Base-by-base conservation (phyloP, 2,797 vertebrate species). In the Poeciliopsis paucimaculata region DNA sequence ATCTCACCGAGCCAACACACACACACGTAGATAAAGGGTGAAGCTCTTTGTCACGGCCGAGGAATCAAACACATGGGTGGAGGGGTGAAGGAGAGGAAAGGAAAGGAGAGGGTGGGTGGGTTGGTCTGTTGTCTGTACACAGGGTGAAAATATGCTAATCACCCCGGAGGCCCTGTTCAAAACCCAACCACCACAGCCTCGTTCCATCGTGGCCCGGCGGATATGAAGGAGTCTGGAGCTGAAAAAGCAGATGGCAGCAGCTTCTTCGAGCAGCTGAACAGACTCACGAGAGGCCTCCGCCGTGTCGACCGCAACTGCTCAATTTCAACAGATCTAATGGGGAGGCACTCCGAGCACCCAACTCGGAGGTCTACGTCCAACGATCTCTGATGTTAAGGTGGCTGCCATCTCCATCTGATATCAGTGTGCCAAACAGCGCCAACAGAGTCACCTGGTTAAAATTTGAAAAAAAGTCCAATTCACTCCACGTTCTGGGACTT, bases 1-100 rank as follows among this genome's bases (percentile, higher is more conserved):
- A 90, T 93, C 90, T 88, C 84, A 86, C 91, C 84, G 80, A 89
- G 90, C 91, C 85, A 86, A 90, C 92, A 91, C 91, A 71, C 68
- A 70, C 68, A 93, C 89, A 95, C 89, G 92, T 79, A 85, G 91
- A 94, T 93, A 95, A 94, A 95, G 94, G 94, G 92, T 93, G 93
- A 94, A 95, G 92, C 93, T 94, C 94, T 95, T 95, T 94, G 95
- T 96, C 94, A 96, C 91, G 91, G 95, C 85, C 94, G 90, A 95
- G 90, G 93, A 96, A 95, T 96, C 95, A 96, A 95, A 95, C 92
- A 94, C 92, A 94, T 91, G 77, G 70, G 77, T 66, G 74, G 70
- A 72, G 55, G 66, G 72, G 76, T 62, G 84, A 81, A 79, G 82
- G 72, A 57, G 80, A 81, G 57, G 78, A 68, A 34, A 51, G 73